phyloP scores from a whole-genome alignment of 2,113 vertebrate species.

The Antidorcas marsupialis region DNA sequence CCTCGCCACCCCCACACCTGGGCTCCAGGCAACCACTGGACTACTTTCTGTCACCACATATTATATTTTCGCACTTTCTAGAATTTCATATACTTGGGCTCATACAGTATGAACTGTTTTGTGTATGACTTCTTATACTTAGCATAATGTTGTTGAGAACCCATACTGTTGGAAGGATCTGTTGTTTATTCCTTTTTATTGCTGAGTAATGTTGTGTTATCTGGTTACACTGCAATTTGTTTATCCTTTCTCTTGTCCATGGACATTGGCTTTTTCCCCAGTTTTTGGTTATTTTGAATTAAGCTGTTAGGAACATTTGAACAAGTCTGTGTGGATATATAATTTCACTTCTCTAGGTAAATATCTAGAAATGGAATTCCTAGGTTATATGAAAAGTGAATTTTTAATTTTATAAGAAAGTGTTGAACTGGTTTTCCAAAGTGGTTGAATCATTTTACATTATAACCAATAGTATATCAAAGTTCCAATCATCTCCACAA shows the following conservation, averaged over 20 bases:
- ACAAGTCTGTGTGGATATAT: neutral
- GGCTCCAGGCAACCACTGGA: neutral
- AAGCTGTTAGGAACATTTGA: neutral
- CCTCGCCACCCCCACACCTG: neutral
- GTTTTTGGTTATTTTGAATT: neutral
- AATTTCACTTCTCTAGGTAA: neutral
- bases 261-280: neutral
- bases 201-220: neutral
- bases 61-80: neutral
- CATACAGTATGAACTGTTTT: neutral
- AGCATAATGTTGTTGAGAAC: neutral
- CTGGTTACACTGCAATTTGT: neutral
- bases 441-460: neutral
- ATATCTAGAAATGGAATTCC: neutral
- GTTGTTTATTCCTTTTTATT: neutral
- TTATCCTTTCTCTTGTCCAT: neutral
- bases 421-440: neutral
- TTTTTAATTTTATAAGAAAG: neutral
- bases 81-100: neutral
- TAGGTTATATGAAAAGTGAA: neutral
- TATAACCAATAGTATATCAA: neutral
- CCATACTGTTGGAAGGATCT: neutral
- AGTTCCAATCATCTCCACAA: neutral
- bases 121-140: neutral
- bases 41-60: neutral